Percentiles rank a stretch among this genome's conserved stretches.
Evolutionary conservation across 2,888 invertebrate species (phyloP).

Genomic region (Leptopilina syphax): DNA sequence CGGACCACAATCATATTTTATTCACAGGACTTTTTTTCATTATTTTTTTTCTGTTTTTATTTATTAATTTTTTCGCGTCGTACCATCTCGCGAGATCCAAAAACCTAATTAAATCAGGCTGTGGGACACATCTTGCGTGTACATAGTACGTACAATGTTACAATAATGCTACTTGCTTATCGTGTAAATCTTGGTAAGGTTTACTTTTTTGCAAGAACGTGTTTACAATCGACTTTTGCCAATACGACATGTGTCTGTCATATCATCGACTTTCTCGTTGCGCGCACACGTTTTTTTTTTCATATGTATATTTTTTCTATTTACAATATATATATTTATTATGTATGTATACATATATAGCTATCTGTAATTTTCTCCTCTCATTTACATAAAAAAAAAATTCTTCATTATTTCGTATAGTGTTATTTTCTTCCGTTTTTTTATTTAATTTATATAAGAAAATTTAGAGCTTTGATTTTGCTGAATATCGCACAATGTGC

Average conservation of each 20-base stretch:
- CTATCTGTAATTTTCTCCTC: slow-evolving; percentile 50
- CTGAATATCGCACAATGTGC: slow-evolving; percentile 52
- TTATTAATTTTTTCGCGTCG: slow-evolving; percentile 32
- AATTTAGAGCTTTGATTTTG: slow-evolving; percentile 53
- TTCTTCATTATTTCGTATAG: slow-evolving; percentile 50
- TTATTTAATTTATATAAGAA: slow-evolving; percentile 53
- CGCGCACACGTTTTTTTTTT: slow-evolving; percentile 36
- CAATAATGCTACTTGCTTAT: slow-evolving; percentile 55
- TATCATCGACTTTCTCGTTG: slow-evolving; percentile 43
- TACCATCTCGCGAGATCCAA: slow-evolving; percentile 42
- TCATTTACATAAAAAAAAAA: slow-evolving; percentile 54
- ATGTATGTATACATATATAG: slow-evolving; percentile 49
- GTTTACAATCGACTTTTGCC: slow-evolving; percentile 58
- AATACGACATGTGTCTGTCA: slow-evolving; percentile 39
- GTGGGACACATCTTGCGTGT: slow-evolving; percentile 23
- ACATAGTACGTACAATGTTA: slow-evolving; percentile 38
- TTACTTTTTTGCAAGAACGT: slow-evolving; percentile 58
- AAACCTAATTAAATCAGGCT: slow-evolving; percentile 37
- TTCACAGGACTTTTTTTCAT: slow-evolving; percentile 58
- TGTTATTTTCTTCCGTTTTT: slow-evolving; percentile 45
- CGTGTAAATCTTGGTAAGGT: slow-evolving; percentile 60
- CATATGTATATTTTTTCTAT: slow-evolving; percentile 56
- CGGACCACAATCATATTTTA: slow-evolving; percentile 59
- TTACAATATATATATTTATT: slow-evolving; percentile 57
- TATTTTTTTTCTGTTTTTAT: no score